These are phyloP conservation scores for Rhinichthys osculus DNA, from an alignment of 2,797 vertebrate genomes.

Conservation along the genomic window DNA sequence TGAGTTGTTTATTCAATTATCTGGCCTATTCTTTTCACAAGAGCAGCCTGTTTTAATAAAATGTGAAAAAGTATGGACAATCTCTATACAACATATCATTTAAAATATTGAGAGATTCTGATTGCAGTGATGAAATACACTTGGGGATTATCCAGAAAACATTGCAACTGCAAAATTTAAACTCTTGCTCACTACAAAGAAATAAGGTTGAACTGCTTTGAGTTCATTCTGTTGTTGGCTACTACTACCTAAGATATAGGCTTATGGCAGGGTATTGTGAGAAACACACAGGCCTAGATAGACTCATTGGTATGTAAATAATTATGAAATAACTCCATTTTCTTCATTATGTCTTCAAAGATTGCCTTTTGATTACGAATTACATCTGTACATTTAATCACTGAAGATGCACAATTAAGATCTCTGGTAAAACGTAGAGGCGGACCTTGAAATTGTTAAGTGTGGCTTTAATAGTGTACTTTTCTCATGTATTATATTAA, in stretches of 20 bases:
- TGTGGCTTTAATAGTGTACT: neutral
- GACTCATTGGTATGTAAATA: neutral
- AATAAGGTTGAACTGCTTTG: neutral
- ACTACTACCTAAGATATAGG: neutral
- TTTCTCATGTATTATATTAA: neutral
- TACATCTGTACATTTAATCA: neutral
- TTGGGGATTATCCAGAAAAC: neutral
- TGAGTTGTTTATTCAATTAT: slow-evolving; percentile 40
- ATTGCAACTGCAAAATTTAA: neutral
- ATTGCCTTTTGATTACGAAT: neutral
- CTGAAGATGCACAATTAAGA: neutral
- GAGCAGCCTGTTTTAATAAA: neutral
- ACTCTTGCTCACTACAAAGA: neutral
- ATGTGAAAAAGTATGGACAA: neutral
- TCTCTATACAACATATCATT: neutral
- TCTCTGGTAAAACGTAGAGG: neutral
- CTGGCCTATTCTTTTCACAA: neutral
- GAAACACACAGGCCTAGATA: neutral
- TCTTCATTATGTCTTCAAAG: neutral
- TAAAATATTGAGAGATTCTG: neutral
- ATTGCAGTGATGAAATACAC: neutral
- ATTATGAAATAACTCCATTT: neutral
- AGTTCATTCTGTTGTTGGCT: neutral
- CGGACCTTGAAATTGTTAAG: neutral
- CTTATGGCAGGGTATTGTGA: neutral